Percentiles rank a stretch among this genome's conserved stretches.
Evolutionary conservation across 2,888 invertebrate species (phyloP).

Genomic region (Noctuana brunneofusca): DNA sequence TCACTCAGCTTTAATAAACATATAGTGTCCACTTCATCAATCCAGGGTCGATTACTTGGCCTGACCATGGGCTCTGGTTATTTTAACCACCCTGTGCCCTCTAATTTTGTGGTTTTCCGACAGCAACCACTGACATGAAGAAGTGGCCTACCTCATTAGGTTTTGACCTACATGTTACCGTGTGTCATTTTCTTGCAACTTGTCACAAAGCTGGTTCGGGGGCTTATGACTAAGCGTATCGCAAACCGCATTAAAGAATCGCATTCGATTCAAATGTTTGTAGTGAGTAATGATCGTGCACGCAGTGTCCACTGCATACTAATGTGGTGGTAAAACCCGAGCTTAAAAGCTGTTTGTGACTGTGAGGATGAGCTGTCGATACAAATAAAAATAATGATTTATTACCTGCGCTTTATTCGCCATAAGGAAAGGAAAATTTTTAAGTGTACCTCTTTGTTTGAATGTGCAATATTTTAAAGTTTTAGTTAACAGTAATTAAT

Average conservation of each 20-base stretch:
- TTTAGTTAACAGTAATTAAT: too few species aligned
- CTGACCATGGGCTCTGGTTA: too few species aligned
- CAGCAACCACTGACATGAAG: background rate
- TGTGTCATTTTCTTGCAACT: constrained; percentile 7
- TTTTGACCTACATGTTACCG: background rate
- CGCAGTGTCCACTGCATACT: background rate
- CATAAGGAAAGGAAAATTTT: background rate
- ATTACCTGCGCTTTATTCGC: background rate
- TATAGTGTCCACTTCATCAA: too few species aligned
- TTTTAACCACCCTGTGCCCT: background rate
- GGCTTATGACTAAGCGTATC: constrained; percentile 7
- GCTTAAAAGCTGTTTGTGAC: constrained; percentile 6
- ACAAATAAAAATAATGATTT: background rate
- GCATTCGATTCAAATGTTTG: background rate
- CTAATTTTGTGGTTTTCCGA: background rate
- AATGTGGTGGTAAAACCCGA: constrained; percentile 13
- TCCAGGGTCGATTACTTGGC: too few species aligned
- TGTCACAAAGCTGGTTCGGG: constrained; percentile 5
- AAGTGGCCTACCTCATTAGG: background rate
- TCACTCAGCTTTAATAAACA: too few species aligned
- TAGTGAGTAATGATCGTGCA: constrained; percentile 8
- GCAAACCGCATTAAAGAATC: background rate
- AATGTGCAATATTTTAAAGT: too few species aligned
- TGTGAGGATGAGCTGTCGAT: constrained; percentile 1
- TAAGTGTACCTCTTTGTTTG: background rate